These are phyloP conservation scores for Podarcis raffonei DNA, from an alignment of 2,113 vertebrate genomes.

Conservation along the genomic window DNA sequence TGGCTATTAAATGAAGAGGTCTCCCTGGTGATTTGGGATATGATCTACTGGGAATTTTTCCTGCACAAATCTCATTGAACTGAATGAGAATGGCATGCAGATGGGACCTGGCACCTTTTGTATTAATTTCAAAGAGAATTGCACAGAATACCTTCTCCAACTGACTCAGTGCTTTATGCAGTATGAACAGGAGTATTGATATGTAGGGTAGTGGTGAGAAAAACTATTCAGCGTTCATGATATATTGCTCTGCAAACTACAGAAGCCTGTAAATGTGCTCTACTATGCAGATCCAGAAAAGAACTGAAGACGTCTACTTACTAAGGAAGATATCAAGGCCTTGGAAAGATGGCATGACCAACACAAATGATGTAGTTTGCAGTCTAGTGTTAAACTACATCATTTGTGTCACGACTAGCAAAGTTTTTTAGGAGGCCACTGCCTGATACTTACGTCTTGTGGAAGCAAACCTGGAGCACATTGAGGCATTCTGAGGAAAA, in stretches of 20 bases:
- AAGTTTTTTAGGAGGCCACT: no score
- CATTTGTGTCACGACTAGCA: no score
- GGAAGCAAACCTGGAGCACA: no score
- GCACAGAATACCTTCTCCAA: neutral
- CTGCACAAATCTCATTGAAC: neutral
- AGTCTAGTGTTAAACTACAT: no score
- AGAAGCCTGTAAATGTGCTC: no score
- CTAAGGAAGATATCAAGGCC: neutral
- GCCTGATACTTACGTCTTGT: no score
- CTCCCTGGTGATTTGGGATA: neutral
- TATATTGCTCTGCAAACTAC: neutral
- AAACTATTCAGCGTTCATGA: neutral
- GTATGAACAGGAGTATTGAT: neutral
- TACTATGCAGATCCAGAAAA: neutral
- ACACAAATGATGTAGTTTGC: no score
- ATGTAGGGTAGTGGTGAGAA: neutral
- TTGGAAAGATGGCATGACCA: neutral
- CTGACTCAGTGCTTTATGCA: neutral
- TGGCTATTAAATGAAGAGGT: neutral
- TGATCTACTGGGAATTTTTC: neutral
- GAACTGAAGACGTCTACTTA: neutral
- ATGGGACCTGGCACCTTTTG: neutral
- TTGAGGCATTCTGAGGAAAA: no score
- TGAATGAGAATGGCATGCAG: neutral
- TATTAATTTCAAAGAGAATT: constrained; percentile 5